These are phyloP conservation scores for Habrosyne pyritoides DNA, from an alignment of 2,888 invertebrate species.

Conservation along the genomic window DNA sequence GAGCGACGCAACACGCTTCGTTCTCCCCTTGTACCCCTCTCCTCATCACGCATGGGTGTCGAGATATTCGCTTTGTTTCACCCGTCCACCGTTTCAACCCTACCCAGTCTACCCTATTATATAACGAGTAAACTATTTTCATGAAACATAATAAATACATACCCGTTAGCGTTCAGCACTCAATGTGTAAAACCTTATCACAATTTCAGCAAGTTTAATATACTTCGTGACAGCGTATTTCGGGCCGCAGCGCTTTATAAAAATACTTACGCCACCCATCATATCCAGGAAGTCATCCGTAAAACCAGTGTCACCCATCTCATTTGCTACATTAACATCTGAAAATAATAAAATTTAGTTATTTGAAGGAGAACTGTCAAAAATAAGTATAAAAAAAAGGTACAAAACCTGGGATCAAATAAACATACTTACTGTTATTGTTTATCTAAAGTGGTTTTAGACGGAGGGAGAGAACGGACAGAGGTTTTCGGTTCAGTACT, in stretches of 20 bases:
- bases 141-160: no score
- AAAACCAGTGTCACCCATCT: slow-evolving; percentile 49
- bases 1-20: no score
- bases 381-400: neutral
- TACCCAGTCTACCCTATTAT: no score
- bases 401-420: neutral
- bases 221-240: neutral
- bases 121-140: no score
- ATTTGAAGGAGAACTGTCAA: no score
- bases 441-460: neutral
- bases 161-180: no score
- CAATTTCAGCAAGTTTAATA: neutral
- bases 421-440: neutral
- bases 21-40: no score
- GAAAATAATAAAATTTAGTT: slow-evolving; percentile 18
- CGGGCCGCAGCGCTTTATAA: neutral
- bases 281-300: slow-evolving; percentile 66
- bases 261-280: slow-evolving; percentile 67
- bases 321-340: slow-evolving; percentile 45
- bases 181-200: no score
- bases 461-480: neutral
- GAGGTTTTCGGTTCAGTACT: neutral
- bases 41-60: no score
- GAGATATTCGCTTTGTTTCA: no score
- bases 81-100: no score